Evolutionary conservation across 2,888 invertebrate genomes (phyloP), one percentile per base, ranked within the genome.

Genomic region (Cryptops parisi): DNA sequence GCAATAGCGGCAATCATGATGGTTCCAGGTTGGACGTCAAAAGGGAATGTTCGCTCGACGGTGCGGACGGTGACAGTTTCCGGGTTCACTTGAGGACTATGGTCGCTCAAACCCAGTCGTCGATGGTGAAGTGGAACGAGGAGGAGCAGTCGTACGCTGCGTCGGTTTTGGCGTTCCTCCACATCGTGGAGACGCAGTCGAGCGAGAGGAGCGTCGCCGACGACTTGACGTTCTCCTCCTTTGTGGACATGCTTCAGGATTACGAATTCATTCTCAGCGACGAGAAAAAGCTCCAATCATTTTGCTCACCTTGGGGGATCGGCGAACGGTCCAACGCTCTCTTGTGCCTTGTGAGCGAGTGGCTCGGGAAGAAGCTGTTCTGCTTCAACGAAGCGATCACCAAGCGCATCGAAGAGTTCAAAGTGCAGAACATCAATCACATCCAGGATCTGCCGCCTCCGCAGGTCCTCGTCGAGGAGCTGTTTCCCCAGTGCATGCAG

Each of bases 401-500:
- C 3, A 38, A 33, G 17, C 48, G 46, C 5, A 52, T 50, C 6
- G 53, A 55, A 9, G 48, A 27, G 6, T 55, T 55, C 25, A 55
- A 55, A 45, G 15, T 25, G 2, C 44, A 50, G 25, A 45, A 53
- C 24, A 21, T 55, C 27, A 21, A 26, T 23, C 17, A 12, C 17
- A 39, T 49, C 23, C 53, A 53, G 9, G 55, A 55, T 17, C 17
- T 55, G 15, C 55, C 55, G 1, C 17, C 55, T 5, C 33, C 53
- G 12, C 39, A 55, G 25, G 26, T 24, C 6, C 23, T 55, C 6
- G 49, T 55, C 17, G 6, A 21, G 1, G 53, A 53, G 45, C 39
- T 55, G 17, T 55, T 55, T 46, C 55, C 55, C 3, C 41, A 49
- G n/a, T 55, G 55, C 22, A 55, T 55, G 55, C 26, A 39, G 38